Evolutionary conservation across 2,888 invertebrate genomes (phyloP).

Genomic region (Orchestes rusci): DNA sequence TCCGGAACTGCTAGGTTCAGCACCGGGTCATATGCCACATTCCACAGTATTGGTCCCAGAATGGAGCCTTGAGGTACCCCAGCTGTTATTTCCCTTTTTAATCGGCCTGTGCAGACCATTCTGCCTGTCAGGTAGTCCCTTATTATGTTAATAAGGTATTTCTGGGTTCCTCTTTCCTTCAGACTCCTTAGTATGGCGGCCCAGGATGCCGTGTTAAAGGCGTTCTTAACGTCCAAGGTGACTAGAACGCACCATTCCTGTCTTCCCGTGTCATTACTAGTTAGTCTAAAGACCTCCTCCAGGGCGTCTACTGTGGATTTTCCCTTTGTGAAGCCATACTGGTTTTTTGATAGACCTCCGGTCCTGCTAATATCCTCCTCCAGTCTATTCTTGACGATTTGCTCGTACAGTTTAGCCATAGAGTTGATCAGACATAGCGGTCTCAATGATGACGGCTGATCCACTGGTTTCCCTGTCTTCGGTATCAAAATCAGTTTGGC

Average conservation of each 20-base stretch:
- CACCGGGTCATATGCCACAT: neutral
- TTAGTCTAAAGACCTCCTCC: neutral
- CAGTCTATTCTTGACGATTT: slow-evolving; percentile 2
- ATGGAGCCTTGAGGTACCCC: slow-evolving; percentile 3
- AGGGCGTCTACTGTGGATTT: slow-evolving; percentile 4
- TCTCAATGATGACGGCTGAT: neutral
- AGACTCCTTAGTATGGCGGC: neutral
- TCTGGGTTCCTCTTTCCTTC: neutral
- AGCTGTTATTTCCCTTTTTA: neutral
- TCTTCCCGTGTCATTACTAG: neutral
- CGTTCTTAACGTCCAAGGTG: slow-evolving; percentile 9
- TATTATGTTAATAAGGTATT: neutral
- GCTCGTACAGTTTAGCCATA: slow-evolving; percentile 5
- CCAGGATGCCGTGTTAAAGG: slow-evolving; percentile 12
- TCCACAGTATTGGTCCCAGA: slow-evolving; percentile 2
- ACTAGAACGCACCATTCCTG: neutral
- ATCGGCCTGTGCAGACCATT: neutral
- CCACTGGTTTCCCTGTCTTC: neutral
- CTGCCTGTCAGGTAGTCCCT: neutral
- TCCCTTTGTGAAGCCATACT: slow-evolving; percentile 9
- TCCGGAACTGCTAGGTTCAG: neutral
- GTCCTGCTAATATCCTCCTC: neutral
- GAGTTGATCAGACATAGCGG: slow-evolving; percentile 8
- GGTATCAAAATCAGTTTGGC: neutral
- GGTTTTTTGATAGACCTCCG: neutral